Conservation (phyloP, 2,888 invertebrate species). For the Diarsia rubi region DNA sequence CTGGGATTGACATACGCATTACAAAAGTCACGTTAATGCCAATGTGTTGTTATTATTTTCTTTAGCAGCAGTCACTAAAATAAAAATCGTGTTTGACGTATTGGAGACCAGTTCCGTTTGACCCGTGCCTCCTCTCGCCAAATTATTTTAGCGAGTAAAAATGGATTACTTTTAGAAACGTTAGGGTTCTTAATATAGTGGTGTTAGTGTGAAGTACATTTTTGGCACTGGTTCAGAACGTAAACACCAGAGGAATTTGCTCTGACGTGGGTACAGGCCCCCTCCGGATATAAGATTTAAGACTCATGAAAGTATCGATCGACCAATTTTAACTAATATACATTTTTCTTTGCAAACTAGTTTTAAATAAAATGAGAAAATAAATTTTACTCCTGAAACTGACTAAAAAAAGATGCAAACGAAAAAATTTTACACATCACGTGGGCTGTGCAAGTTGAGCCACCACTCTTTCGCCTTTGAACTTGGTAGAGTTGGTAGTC, state of each 20-base stretch:
- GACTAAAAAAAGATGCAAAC: not conserved
- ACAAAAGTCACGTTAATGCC: conserved; percentile 51
- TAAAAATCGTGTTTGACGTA: conserved; percentile 40
- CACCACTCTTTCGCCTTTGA: not conserved
- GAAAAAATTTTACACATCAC: not conserved
- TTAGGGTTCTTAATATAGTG: conserved; percentile 31
- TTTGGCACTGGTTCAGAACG: conserved; percentile 58
- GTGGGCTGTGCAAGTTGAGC: not conserved
- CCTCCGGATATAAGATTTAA: conserved; percentile 28
- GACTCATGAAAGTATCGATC: conserved; percentile 6
- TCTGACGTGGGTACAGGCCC: conserved; percentile 44
- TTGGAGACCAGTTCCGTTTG: conserved; percentile 17
- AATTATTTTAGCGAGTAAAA: not conserved
- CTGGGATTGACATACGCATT: conserved; percentile 22
- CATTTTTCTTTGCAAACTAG: not conserved
- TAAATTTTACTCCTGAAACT: not conserved
- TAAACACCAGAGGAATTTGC: conserved; percentile 52
- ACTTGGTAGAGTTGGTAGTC: not conserved
- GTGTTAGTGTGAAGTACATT: conserved; percentile 37
- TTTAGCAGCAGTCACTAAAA: conserved; percentile 29
- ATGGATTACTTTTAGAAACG: not conserved
- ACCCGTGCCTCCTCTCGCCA: conserved; percentile 23
- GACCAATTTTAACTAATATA: conserved; percentile 1
- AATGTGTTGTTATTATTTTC: conserved; percentile 40
- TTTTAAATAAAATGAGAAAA: not conserved